Evolutionary conservation across 2,888 invertebrate species (phyloP).

Genomic region (Nephrotoma guestfalica): DNA sequence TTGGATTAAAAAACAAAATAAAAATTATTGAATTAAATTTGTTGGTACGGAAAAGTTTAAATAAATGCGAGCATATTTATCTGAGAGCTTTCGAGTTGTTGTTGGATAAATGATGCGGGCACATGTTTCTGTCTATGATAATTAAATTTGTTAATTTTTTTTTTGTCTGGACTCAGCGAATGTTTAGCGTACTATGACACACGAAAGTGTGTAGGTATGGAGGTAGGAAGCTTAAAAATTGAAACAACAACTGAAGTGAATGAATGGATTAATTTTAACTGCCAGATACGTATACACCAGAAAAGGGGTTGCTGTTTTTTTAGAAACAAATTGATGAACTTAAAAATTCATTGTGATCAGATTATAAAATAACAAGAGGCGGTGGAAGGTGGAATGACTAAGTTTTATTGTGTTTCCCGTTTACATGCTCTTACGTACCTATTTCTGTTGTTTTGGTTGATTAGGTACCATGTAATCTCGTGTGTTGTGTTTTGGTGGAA

Average conservation of each 20-base stretch:
- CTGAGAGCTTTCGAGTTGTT: not conserved
- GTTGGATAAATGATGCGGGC: not conserved
- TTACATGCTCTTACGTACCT: not conserved
- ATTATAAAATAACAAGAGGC: not conserved
- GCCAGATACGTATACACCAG: not conserved
- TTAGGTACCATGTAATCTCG: not conserved
- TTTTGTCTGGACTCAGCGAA: not conserved
- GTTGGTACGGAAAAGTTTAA: not conserved
- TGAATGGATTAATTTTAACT: not conserved
- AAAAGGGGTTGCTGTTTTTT: not conserved
- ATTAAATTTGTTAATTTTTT: not conserved
- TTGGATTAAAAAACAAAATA: not conserved
- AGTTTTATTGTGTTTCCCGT: not conserved
- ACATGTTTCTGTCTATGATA: not conserved
- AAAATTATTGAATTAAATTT: not conserved
- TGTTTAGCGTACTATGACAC: no score
- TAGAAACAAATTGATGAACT: not conserved
- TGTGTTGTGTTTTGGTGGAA: not conserved
- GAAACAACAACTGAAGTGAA: not conserved
- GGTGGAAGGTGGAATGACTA: not conserved
- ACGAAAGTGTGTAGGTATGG: not conserved
- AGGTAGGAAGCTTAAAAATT: not conserved
- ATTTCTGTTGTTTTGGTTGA: not conserved
- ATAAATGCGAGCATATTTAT: not conserved
- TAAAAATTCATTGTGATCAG: not conserved